Evolutionary conservation across 2,113 vertebrate species (phyloP), one percentile per base, ranked within the genome.

Genomic region (Amblyopsis rosae): DNA sequence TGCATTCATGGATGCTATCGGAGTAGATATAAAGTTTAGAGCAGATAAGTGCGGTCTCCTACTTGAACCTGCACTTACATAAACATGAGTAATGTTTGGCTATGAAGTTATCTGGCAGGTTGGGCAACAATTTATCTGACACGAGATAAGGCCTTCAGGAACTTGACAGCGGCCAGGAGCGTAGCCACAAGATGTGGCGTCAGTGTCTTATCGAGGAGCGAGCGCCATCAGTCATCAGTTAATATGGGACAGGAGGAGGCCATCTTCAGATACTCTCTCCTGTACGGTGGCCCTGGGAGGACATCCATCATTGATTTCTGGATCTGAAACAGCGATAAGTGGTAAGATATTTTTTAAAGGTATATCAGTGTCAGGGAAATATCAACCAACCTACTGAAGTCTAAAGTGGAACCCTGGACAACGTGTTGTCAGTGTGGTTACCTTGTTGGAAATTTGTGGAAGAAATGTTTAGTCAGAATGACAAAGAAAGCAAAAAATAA

Each of bases 1-100:
- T 49, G 48, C 12, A 6, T n/a, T 33, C 10, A 16, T 58, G 74
- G 69, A 50, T 58, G 70, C 56, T 75, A 73, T 67, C 12, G 11
- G 6, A 11, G 16, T 26, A 73, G 73, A 86, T 83, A 72, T 76
- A 56, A 56, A 53, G 67, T n/a, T 62, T 54, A 50, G 70, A 56
- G 65, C 6, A 73, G 77, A 85, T 87, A 82, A 84, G 12, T 8
- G 32, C 84, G 85, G 70, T 58, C 73, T 65, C 47, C 35, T 49
- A 55, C 65, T 78, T 79, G 73, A 74, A 70, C 59, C 11, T 57
- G 17, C 70, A 59, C 72, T 84, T 78, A n/a, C 5, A 55, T 13
- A 78, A 78, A 87, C 84, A 59, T 50, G 60, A 81, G 77, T 82
- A 82, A 82, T 63, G 69, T 70, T 77, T 70, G 77, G 81, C 71